Base-by-base conservation (phyloP, 2,113 vertebrate genomes). In the Gadus macrocephalus region DNA sequence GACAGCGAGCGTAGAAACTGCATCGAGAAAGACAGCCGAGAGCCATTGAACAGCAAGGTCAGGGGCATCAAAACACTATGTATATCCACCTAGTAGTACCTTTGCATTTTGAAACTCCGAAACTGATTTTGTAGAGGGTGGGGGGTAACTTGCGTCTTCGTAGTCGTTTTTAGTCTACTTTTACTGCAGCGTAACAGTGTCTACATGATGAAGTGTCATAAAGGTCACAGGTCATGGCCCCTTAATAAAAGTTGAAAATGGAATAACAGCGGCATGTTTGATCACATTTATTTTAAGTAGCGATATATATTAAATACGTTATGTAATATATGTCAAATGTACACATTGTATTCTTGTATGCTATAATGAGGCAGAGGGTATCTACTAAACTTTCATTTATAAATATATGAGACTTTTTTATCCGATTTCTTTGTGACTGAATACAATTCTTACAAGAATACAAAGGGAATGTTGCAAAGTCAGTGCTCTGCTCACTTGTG, bases 191-290 rank as follows among this genome's bases (percentile, higher is more conserved):
- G n/a, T 5, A 58, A 58, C 3, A 17, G 55, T 58, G n/a, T 17
- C 5, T 58, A 1, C n/a, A 58, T 58, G 55, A n/a, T 20, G 20
- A 16, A 58, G 14, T 58, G 55, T 58, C 55, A 58, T n/a, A 35
- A 35, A 35, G 31, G 31, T 35, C 31, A 35, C 31, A 35, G 31
- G 31, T 4, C 31, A 35, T 35, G 31, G 31, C 31, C 4, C 31
- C 31, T 35, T 89, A 93, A 93, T 92, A 93, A 93, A 92, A 86
- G 42, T 71, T 78, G 22, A 42, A 70, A 71, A 66, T 53, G n/a
- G 8, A 85, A 73, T 5, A 11, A 25, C 27, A 62, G n/a, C 15
- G 8, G 22, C 4, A 64, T 64, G 19, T 49, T 42, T 66, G 31
- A 2, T 35, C 6, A 1, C 38, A 19, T 7, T 17, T 65, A 42